phyloP scores from a whole-genome alignment of 1,140 invertebrate species.

The Lepidurus couesii region DNA sequence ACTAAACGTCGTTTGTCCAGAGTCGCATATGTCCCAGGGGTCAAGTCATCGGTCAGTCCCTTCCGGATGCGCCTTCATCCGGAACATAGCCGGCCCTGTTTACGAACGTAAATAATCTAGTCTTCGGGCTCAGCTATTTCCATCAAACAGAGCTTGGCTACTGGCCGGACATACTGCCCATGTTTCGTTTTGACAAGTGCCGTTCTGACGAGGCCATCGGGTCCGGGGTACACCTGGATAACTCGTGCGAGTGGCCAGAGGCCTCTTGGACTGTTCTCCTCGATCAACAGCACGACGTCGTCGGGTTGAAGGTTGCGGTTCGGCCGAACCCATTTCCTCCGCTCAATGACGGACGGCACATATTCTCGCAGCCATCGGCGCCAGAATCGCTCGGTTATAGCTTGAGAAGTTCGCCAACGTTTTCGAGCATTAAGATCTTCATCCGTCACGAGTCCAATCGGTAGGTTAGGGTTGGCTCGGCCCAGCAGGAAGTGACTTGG shows the following conservation, averaged over 20 bases:
- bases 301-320: neutral
- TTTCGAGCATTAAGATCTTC: neutral
- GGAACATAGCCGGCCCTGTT: no score
- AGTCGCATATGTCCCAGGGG: no score
- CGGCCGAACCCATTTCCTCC: neutral
- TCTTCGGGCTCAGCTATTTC: neutral
- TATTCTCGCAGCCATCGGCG: neutral
- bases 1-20: no score
- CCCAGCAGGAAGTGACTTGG: slow-evolving; percentile 36
- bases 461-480: neutral
- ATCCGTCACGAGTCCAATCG: slow-evolving; percentile 23
- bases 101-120: no score
- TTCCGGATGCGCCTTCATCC: no score
- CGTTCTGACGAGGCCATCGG: neutral
- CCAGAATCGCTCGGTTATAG: neutral
- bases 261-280: neutral
- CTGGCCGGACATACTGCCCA: neutral
- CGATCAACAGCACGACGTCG: neutral
- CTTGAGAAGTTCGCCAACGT: no score
- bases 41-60: no score
- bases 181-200: neutral
- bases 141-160: neutral
- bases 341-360: neutral
- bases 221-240: neutral
- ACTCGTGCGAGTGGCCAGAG: slow-evolving; percentile 11